Base-by-base conservation (phyloP, 1,140 invertebrate species). In the Drosophila micromelanica region DNA sequence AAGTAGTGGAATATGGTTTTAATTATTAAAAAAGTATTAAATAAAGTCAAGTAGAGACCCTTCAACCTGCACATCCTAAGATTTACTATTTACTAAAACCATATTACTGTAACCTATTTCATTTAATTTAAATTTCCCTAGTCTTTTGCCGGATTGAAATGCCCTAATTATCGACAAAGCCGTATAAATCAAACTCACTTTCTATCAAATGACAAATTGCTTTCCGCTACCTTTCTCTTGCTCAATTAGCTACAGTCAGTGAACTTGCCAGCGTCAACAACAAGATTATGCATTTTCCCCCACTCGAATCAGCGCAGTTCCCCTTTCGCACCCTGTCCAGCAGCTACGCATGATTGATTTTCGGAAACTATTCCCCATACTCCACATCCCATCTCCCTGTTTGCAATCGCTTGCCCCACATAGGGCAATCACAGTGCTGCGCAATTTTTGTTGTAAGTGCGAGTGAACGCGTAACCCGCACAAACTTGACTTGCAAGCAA, bases 141-240 rank as follows among this genome's bases (percentile, higher is more conserved):
- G 38, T 30, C 9, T 54, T 15, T 42, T 40, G 37, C 38, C 42
- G n/a, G 13, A 9, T 11, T 38, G 13, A 59, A 57, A 17, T 67
- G 55, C 6, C 42, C 55, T 61, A 55, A 68, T 63, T 81, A 87
- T 76, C 59, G 48, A 61, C 23, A 27, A 51, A 15, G 32, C 20
- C 7, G 70, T 49, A 68, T 81, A 72, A 81, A 78, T 86, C 75
- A 76, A 84, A 76, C 62, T 89, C 82, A 73, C 82, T 87, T 87
- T 89, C 79, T 82, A 87, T 87, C 79, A 82, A 71, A 65, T 89
- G 84, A 87, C 76, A 84, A 87, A 82, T 82, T 63, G 72, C 79
- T 89, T 87, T 74, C 69, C 78, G 78, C 81, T 86, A 87, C 81
- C 81, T 87, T 87, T 87, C 84, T 67, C 72, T 57, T 65, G 60